Conservation (phyloP, 2,797 vertebrate genomes). For the Garrulus glandarius region DNA sequence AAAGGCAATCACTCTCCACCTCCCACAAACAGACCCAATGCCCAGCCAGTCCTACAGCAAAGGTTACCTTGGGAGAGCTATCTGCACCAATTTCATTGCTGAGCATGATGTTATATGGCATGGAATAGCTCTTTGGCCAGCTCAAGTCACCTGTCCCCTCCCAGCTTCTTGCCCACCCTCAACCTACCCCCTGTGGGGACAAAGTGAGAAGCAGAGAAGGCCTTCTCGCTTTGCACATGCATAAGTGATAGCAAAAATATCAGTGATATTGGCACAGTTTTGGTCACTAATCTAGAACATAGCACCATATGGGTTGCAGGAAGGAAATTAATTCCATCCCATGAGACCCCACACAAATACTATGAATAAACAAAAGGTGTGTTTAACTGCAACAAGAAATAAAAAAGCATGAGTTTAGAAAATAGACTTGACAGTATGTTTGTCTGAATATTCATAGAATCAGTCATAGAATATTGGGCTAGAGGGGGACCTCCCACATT, state of each 20-base stretch:
- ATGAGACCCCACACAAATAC: not conserved
- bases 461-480: not conserved
- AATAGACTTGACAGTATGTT: not conserved
- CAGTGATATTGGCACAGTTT: rapidly evolving
- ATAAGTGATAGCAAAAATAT: not conserved
- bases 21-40: rapidly evolving
- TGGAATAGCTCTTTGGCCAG: not conserved
- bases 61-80: not conserved
- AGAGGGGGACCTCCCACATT: not conserved
- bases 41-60: not conserved
- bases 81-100: not conserved
- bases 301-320: not conserved
- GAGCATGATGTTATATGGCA: rapidly evolving
- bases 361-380: not conserved
- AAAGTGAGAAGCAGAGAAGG: not conserved
- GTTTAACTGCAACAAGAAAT: not conserved
- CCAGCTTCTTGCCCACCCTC: not conserved
- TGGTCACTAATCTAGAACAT: not conserved
- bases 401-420: not conserved
- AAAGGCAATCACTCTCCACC: not conserved
- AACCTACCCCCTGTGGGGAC: not conserved
- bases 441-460: not conserved
- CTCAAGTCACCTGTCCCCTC: not conserved
- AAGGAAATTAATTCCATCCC: not conserved
- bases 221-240: rapidly evolving